Conservation (phyloP, 2,888 invertebrate species). For the Micoletzkya japonica region DNA sequence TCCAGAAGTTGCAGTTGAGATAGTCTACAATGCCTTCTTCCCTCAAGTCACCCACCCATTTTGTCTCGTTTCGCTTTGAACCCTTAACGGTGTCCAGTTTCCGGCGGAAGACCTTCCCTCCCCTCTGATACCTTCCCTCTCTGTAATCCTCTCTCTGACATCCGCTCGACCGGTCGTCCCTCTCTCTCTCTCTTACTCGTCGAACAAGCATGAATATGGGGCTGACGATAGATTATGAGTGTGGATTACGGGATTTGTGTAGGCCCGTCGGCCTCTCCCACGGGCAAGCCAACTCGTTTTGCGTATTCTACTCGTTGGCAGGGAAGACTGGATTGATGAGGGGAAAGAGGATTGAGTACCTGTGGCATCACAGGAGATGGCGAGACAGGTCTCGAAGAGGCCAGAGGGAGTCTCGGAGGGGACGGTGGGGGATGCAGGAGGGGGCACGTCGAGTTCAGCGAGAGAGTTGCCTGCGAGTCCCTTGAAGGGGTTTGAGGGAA, state of each 20-base stretch:
- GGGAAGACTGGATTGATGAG: constrained; percentile 2
- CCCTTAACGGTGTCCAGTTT: background rate
- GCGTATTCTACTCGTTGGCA: background rate
- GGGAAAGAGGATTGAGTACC: constrained; percentile 13
- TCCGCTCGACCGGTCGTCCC: constrained; percentile 18
- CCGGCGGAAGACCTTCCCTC: constrained; percentile 9
- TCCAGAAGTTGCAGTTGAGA: constrained; percentile 53
- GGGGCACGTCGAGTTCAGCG: background rate
- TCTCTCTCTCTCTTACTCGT: no score
- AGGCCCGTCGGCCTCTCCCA: background rate
- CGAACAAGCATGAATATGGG: no score
- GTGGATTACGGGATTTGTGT: background rate
- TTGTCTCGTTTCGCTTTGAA: constrained; percentile 7
- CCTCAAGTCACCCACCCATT: no score
- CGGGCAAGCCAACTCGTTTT: background rate
- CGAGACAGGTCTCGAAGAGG: constrained; percentile 27
- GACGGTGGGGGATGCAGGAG: background rate
- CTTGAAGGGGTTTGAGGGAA: constrained; percentile 26
- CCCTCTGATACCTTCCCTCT: background rate
- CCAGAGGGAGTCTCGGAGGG: constrained; percentile 11
- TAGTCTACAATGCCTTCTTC: constrained; percentile 25
- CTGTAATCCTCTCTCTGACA: no score
- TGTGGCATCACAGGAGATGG: constrained; percentile 27
- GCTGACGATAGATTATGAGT: constrained; percentile 34
- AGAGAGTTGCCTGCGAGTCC: background rate